Percentiles rank a stretch among this genome's conserved stretches.
Conservation (phyloP, 2,888 invertebrate species). For the Cheilosia soror region DNA sequence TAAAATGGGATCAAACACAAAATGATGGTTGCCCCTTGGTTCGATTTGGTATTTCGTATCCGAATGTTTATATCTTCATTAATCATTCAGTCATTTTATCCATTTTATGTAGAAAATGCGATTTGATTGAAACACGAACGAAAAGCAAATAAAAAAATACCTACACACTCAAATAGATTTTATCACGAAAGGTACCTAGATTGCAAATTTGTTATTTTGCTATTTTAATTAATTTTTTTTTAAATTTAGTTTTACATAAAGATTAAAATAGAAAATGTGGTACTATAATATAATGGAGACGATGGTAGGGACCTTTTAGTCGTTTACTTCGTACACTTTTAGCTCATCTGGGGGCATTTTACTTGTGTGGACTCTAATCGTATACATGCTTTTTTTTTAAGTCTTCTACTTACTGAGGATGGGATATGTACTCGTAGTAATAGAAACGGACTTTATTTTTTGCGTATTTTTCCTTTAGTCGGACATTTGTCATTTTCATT, state of each 20-base stretch:
- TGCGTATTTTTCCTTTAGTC: not conserved
- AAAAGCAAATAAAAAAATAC: not conserved
- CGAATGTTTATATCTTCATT: slow-evolving; percentile 72
- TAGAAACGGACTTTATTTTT: not conserved
- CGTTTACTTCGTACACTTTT: no score
- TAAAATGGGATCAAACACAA: slow-evolving; percentile 48
- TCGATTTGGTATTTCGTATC: slow-evolving; percentile 36
- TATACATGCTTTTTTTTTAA: not conserved
- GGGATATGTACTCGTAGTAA: not conserved
- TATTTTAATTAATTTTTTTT: slow-evolving; percentile 12
- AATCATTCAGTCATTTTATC: slow-evolving; percentile 68
- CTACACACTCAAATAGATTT: slow-evolving; percentile 52
- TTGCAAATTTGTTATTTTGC: slow-evolving; percentile 11
- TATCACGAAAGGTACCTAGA: slow-evolving; percentile 20
- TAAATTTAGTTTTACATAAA: not conserved
- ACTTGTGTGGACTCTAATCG: no score
- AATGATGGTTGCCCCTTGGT: slow-evolving; percentile 29
- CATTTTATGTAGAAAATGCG: slow-evolving; percentile 57
- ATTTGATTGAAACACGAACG: slow-evolving; percentile 29
- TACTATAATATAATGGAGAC: no score
- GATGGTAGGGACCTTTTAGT: no score
- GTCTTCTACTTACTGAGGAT: not conserved
- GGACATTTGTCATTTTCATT: slow-evolving; percentile 39
- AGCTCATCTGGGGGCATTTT: no score
- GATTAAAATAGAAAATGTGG: no score